A percentile compares a stretch with the other conserved stretches of the same genome.
These are phyloP conservation scores for Alectoris magna DNA, from an alignment of 2,797 vertebrate species.

Conservation along the genomic window DNA sequence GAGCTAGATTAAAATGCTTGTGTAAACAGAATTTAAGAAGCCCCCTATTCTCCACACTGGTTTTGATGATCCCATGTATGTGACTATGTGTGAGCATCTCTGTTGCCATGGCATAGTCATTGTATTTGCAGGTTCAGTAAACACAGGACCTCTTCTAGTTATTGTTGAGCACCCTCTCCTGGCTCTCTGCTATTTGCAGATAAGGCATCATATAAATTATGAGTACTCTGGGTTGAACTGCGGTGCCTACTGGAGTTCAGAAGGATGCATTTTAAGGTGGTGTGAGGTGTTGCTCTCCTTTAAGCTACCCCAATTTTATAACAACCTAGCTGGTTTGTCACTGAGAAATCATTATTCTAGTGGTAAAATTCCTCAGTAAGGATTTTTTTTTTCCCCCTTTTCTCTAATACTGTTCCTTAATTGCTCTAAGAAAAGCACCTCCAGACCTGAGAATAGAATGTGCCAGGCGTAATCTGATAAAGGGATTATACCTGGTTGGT, in stretches of 20 bases:
- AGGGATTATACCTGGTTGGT: neutral
- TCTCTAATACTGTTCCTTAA: slow-evolving; percentile 1
- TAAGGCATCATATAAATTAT: neutral
- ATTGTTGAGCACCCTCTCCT: slow-evolving; percentile 62
- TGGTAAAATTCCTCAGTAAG: neutral
- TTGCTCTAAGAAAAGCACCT: slow-evolving; percentile 30
- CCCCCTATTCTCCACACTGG: neutral
- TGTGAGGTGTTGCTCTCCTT: neutral
- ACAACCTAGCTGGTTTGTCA: neutral
- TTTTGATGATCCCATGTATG: neutral
- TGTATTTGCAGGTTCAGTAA: neutral
- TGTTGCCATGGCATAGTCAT: neutral
- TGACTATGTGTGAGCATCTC: neutral
- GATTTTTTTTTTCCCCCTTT: neutral
- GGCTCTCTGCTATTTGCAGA: slow-evolving; percentile 9
- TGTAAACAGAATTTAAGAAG: neutral
- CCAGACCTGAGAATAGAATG: neutral
- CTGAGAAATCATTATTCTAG: neutral
- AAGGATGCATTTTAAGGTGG: neutral
- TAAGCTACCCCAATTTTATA: neutral
- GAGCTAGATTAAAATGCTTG: neutral
- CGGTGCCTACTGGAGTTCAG: neutral
- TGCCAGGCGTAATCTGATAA: slow-evolving; percentile 36
- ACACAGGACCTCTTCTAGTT: neutral
- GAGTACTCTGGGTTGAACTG: neutral